Conservation (phyloP, 2,797 vertebrate genomes). For the Acanthiza pusilla region DNA sequence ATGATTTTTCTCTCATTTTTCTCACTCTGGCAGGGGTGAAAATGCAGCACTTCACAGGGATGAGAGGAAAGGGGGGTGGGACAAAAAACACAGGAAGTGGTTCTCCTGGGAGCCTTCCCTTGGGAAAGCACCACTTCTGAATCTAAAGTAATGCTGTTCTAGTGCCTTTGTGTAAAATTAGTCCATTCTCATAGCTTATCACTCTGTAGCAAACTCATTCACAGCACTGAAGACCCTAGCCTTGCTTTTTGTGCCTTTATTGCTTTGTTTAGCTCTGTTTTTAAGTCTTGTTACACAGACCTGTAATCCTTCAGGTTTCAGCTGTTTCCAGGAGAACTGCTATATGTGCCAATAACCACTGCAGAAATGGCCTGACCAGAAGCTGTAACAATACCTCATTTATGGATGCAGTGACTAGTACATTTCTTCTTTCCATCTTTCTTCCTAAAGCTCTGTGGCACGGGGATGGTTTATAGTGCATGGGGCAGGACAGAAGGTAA, state of each 20-base stretch:
- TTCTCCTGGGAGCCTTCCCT: conserved; percentile 8
- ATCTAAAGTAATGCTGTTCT: not conserved
- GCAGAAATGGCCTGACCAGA: not conserved
- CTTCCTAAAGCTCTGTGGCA: not conserved
- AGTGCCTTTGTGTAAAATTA: not conserved
- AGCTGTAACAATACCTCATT: not conserved
- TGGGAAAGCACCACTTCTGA: not conserved
- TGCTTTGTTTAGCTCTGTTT: not conserved
- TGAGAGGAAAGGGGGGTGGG: not conserved
- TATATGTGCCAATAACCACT: not conserved
- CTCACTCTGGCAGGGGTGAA: not conserved
- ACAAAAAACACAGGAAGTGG: not conserved
- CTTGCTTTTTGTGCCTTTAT: not conserved
- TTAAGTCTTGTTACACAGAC: not conserved
- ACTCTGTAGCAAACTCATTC: not conserved
- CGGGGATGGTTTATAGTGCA: rapidly evolving
- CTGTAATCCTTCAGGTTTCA: not conserved
- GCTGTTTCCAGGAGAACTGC: not conserved
- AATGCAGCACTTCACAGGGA: not conserved
- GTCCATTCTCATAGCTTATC: not conserved
- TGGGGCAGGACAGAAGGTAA: not conserved
- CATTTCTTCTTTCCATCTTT: not conserved
- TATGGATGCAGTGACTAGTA: not conserved
- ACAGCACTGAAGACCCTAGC: not conserved
- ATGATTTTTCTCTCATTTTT: conserved; percentile 39